phyloP scores from a whole-genome alignment of 1,140 invertebrate species.

The Antheraea pernyi region DNA sequence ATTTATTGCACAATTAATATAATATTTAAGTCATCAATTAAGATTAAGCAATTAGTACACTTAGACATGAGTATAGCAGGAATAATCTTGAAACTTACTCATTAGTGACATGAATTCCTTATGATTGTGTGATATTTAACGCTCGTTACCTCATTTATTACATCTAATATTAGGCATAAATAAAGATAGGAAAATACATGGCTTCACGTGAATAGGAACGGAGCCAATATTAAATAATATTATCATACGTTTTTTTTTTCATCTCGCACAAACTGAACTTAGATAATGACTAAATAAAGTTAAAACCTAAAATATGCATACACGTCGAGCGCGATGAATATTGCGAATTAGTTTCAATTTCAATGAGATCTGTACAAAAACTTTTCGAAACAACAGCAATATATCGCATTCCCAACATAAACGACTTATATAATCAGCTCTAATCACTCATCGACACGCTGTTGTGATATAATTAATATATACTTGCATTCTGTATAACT shows the following conservation, averaged over 20 bases:
- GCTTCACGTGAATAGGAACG: constrained; percentile 64
- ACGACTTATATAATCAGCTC: no score
- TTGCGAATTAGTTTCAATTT: constrained; percentile 10
- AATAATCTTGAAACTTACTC: constrained; percentile 27
- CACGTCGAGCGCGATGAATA: constrained; percentile 39
- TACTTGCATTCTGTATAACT: background rate
- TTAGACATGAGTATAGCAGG: background rate
- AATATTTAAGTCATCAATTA: constrained; percentile 41
- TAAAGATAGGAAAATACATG: constrained; percentile 65
- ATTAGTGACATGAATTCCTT: constrained; percentile 27
- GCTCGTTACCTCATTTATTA: constrained; percentile 21
- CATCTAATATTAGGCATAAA: constrained; percentile 59
- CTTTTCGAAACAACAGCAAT: constrained; percentile 1
- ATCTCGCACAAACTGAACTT: constrained; percentile 61
- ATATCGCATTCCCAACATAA: no score
- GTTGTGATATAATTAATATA: background rate
- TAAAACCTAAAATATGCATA: constrained; percentile 69
- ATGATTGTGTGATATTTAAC: constrained; percentile 42
- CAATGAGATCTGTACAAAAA: background rate
- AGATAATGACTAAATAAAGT: constrained; percentile 74
- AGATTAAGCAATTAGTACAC: background rate
- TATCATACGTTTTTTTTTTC: constrained; percentile 11
- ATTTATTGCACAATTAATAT: constrained; percentile 70
- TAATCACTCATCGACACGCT: no score
- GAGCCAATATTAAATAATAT: constrained; percentile 47